phyloP scores from a whole-genome alignment of 2,113 vertebrate genomes.

The Silurus asotus region DNA sequence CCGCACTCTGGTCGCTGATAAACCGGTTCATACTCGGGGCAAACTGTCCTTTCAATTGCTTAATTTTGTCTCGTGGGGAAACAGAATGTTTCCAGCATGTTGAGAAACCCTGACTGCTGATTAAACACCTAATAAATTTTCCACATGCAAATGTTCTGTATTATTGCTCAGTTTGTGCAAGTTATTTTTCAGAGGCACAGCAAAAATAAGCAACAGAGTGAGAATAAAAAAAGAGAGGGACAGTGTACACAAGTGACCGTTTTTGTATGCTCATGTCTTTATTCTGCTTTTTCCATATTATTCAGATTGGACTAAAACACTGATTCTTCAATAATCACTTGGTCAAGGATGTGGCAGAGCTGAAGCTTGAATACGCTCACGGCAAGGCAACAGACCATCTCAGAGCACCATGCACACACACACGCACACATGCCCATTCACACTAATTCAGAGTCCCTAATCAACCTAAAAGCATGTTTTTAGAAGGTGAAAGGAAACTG shows the following conservation, averaged over 20 bases:
- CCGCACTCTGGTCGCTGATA: background rate
- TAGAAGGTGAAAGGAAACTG: background rate
- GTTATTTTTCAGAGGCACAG: background rate
- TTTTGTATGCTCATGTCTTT: background rate
- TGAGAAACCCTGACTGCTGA: background rate
- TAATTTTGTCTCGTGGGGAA: background rate
- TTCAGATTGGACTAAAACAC: background rate
- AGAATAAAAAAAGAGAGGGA: background rate
- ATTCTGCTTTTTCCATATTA: background rate
- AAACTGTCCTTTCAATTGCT: background rate
- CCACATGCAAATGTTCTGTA: background rate
- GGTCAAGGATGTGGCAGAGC: background rate
- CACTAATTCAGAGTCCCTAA: background rate
- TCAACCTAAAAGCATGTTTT: background rate
- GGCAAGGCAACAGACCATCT: background rate
- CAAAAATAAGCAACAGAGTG: background rate
- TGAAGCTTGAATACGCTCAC: background rate
- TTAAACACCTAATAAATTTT: conserved; percentile 9
- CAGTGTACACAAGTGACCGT: background rate
- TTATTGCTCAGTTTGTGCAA: background rate
- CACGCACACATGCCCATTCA: background rate
- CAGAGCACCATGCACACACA: background rate
- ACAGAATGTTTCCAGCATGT: background rate
- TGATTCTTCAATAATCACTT: background rate
- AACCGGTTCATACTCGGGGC: background rate